Evolutionary conservation across 2,113 vertebrate species (phyloP).

Genomic region (Gyps fulvus): DNA sequence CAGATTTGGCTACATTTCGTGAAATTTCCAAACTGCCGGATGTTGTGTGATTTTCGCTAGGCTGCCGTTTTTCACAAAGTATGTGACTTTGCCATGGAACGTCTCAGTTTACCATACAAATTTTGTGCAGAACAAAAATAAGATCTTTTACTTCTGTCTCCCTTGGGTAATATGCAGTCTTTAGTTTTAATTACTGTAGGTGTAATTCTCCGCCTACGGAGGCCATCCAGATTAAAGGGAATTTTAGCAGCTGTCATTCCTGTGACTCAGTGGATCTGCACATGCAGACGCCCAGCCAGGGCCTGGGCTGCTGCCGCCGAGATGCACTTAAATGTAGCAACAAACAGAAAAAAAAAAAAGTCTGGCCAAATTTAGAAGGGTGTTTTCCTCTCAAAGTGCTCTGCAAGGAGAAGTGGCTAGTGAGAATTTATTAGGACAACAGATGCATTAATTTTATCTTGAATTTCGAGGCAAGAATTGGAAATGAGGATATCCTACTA

Average conservation of each 20-base stretch:
- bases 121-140: constrained; percentile 60
- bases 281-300: neutral
- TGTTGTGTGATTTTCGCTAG: constrained; percentile 65
- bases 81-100: constrained; percentile 59
- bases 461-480: constrained; percentile 67
- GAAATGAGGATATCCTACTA: constrained; percentile 72
- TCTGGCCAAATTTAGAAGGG: constrained; percentile 52
- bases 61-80: constrained; percentile 58
- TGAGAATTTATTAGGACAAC: constrained; percentile 68
- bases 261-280: constrained; percentile 31
- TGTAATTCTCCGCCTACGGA: constrained; percentile 12
- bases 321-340: constrained; percentile 38
- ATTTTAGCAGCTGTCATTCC: constrained; percentile 32
- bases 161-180: neutral
- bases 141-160: constrained; percentile 47
- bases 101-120: constrained; percentile 69
- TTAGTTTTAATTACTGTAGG: constrained; percentile 47
- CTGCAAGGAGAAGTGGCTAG: constrained; percentile 60
- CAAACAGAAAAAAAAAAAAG: constrained; percentile 27
- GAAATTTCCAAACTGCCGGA: constrained; percentile 64
- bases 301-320: neutral
- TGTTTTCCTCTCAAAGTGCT: constrained; percentile 53
- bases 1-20: constrained; percentile 63
- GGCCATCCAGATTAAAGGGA: constrained; percentile 43
- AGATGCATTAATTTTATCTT: constrained; percentile 69